phyloP scores from a whole-genome alignment of 2,797 vertebrate genomes.

The Danio tinwini region DNA sequence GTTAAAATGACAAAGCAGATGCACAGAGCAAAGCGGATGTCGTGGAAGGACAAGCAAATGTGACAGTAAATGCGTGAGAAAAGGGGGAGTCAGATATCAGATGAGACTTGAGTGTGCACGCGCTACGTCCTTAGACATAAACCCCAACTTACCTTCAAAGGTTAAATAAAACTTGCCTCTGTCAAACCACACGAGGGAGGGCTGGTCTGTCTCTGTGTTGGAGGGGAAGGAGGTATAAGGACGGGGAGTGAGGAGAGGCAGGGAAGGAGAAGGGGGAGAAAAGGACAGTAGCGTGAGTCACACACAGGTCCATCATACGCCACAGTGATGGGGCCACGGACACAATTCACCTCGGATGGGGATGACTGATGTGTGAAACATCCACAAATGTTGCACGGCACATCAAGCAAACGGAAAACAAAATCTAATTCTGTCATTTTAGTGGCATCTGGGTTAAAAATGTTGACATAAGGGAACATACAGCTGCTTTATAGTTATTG shows the following conservation, averaged over 20 bases:
- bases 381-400: conserved; percentile 24
- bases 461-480: neutral
- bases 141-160: conserved; percentile 97
- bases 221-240: conserved; percentile 81
- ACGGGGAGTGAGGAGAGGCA: conserved; percentile 65
- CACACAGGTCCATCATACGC: conserved; percentile 78
- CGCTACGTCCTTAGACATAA: conserved; percentile 68
- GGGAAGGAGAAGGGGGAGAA: conserved; percentile 85
- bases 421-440: neutral
- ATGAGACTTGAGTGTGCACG: conserved; percentile 66
- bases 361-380: conserved; percentile 38
- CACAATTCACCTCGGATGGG: conserved; percentile 22
- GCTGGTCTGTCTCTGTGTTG: conserved; percentile 99
- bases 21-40: conserved; percentile 47
- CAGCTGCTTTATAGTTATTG: neutral
- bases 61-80: conserved; percentile 58
- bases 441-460: neutral
- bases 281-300: conserved; percentile 91
- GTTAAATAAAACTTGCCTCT: conserved; percentile 99
- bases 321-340: conserved; percentile 71
- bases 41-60: conserved; percentile 54
- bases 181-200: conserved; percentile 99
- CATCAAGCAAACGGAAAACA: conserved; percentile 9
- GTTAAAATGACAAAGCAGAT: conserved; percentile 43
- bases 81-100: conserved; percentile 58